Evolutionary conservation across 2,797 vertebrate genomes (phyloP), one percentile per base, ranked within the genome.

Genomic region (Sciaenops ocellatus): DNA sequence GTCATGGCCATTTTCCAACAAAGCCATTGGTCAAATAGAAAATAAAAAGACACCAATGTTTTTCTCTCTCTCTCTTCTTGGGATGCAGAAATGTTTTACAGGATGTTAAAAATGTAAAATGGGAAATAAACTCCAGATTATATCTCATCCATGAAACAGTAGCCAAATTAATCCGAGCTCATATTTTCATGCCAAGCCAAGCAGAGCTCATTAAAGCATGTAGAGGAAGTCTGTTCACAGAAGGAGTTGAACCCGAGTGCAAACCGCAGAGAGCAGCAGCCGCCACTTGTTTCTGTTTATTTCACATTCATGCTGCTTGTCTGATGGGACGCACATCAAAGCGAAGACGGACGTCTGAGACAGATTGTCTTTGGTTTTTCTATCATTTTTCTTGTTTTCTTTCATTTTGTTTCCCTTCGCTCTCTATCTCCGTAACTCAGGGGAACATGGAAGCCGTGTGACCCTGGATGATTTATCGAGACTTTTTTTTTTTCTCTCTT

Each of bases 381-480:
- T 66, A 76, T 76, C 77, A 28, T 80, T 81, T 80, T 72, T 85
- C 47, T 62, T 79, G 28, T 46, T 22, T 77, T 59, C 18, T 56
- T 38, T 38, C 8, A 4, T 72, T 65, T 75, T 62, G 63, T 51
- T 60, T 55, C 34, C 38, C 34, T 73, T 15, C 7, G 0, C 69
- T 55, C 60, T 55, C 77, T 80, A 80, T 89, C 81, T 90, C 80
- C 46, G 74, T 79, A 73, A 69, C 70, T 80, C 26, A 67, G 69
- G 79, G 79, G 75, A 84, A 91, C 85, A 87, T 91, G 85, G 88
- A 90, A 89, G 91, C 89, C 48, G 65, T 61, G 80, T 90, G 85
- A 89, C 91, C 88, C 81, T 50, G 51, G 61, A 78, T 89, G 86
- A 93, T 92, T 93, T 87, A 91, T 90, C 80, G 68, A 34, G 69